These are phyloP conservation scores for Nibea albiflora DNA, from an alignment of 2,113 vertebrate species.

Conservation along the genomic window DNA sequence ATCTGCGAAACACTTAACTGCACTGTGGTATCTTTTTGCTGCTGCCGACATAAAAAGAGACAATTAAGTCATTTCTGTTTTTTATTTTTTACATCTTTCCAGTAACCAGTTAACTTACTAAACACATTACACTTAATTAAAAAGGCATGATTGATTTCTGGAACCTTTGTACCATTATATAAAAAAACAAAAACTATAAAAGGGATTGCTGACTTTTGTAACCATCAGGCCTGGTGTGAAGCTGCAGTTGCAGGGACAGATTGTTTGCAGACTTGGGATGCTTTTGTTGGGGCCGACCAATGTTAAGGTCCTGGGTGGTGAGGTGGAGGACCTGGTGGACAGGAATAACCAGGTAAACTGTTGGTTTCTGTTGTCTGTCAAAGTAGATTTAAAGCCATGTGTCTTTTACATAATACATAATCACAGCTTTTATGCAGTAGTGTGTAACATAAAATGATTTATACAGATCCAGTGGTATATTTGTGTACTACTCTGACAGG, in stretches of 20 bases:
- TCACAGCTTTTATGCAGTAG: background rate
- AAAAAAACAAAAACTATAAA: too few species aligned
- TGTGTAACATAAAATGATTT: background rate
- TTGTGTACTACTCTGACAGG: conserved; percentile 65
- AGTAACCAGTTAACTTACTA: background rate
- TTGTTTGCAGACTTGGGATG: conserved; percentile 91
- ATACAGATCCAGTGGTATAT: conserved; percentile 52
- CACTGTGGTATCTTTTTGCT: background rate
- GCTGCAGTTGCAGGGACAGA: conserved; percentile 89
- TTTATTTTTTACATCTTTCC: background rate
- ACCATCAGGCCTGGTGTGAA: conserved; percentile 89
- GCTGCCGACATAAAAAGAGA: background rate
- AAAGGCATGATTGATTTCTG: background rate
- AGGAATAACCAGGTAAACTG: conserved; percentile 79
- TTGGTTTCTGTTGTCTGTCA: background rate
- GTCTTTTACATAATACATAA: background rate
- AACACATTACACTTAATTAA: background rate
- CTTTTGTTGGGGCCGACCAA: conserved; percentile 92
- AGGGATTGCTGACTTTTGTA: conserved; percentile 37
- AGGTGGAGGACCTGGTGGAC: conserved; percentile 90
- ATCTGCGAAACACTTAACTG: background rate
- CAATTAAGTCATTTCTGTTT: background rate
- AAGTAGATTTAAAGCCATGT: too few species aligned
- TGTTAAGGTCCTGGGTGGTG: conserved; percentile 92
- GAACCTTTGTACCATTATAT: background rate